Evolutionary conservation across 2,797 vertebrate genomes (phyloP).

Genomic region (Siniperca obscura): DNA sequence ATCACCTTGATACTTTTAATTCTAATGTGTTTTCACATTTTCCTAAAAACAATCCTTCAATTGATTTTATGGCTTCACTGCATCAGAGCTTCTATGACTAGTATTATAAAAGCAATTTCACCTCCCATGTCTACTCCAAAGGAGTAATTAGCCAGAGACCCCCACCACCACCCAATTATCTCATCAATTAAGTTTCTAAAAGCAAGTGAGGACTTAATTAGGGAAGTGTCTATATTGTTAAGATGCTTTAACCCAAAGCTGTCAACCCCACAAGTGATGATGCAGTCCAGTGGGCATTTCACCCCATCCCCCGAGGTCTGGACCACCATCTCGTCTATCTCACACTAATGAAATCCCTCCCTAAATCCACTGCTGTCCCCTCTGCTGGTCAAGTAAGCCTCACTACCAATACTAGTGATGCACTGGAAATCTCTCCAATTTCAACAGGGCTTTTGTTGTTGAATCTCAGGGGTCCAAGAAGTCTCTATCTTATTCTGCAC

Average conservation of each 20-base stretch:
- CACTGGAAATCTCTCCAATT: slow-evolving; percentile 49
- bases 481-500: slow-evolving; percentile 39
- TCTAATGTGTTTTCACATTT: slow-evolving; percentile 61
- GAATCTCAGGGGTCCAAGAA: slow-evolving; percentile 39
- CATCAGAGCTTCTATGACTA: slow-evolving; percentile 57
- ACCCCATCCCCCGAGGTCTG: slow-evolving; percentile 56
- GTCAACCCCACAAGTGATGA: slow-evolving; percentile 74
- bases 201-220: slow-evolving; percentile 81
- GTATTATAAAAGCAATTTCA: slow-evolving; percentile 74
- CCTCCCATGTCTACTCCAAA: slow-evolving; percentile 63
- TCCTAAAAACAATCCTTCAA: slow-evolving; percentile 69
- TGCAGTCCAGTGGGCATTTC: slow-evolving; percentile 51
- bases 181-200: slow-evolving; percentile 83
- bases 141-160: slow-evolving; percentile 81
- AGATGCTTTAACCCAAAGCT: slow-evolving; percentile 73
- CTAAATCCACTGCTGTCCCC: slow-evolving; percentile 59
- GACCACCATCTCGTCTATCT: slow-evolving; percentile 58
- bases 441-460: slow-evolving; percentile 51
- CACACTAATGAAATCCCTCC: slow-evolving; percentile 62
- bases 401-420: slow-evolving; percentile 36
- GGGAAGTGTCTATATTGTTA: slow-evolving; percentile 72
- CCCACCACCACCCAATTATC: slow-evolving; percentile 81
- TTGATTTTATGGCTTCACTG: slow-evolving; percentile 73
- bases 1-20: slow-evolving; percentile 39
- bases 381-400: slow-evolving; percentile 51